phyloP scores from a whole-genome alignment of 2,113 vertebrate species.

The Platysteira castanea region DNA sequence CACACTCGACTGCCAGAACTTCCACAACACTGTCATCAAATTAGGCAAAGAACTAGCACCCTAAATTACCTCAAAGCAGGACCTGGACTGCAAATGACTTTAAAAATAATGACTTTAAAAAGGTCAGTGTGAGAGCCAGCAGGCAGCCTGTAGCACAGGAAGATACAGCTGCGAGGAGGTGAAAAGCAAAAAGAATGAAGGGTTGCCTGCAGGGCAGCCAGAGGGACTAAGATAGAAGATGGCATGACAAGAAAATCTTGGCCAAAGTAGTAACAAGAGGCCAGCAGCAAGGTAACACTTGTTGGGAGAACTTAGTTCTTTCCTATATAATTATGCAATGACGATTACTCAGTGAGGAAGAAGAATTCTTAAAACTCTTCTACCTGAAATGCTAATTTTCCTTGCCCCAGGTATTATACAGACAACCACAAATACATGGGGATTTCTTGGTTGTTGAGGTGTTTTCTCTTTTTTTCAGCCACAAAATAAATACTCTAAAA shows the following conservation, averaged over 20 bases:
- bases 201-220: background rate
- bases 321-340: background rate
- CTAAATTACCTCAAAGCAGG: background rate
- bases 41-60: background rate
- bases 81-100: background rate
- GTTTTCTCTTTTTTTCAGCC: background rate
- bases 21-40: background rate
- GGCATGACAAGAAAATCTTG: background rate
- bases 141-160: background rate
- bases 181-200: background rate
- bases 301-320: background rate
- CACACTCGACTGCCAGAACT: background rate
- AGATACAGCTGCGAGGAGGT: rapidly evolving
- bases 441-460: background rate
- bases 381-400: background rate
- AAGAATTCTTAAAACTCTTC: background rate
- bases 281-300: background rate
- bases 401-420: background rate
- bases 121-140: background rate
- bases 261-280: background rate
- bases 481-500: background rate
- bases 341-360: background rate
- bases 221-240: background rate
- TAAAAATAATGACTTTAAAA: background rate
- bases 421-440: background rate